phyloP scores from a whole-genome alignment of 1,140 invertebrate species.

The Heliconius hermathena region DNA sequence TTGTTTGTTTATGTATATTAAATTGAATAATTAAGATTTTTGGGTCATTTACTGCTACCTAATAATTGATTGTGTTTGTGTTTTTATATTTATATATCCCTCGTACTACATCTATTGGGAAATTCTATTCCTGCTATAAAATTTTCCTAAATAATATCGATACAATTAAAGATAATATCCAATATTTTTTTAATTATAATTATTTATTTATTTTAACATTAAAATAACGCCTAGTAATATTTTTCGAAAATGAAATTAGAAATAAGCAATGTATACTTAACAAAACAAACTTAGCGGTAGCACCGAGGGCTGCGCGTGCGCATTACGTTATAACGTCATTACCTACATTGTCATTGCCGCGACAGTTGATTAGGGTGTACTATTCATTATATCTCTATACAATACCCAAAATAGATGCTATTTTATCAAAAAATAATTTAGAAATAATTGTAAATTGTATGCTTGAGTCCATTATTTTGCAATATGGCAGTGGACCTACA shows the following conservation, averaged over 20 bases:
- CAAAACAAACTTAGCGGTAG: background rate
- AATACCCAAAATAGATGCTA: background rate
- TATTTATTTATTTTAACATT: background rate
- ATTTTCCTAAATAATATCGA: too few relatives aligned
- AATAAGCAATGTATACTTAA: background rate
- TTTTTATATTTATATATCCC: too few relatives aligned
- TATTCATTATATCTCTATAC: conserved; percentile 22
- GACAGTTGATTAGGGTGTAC: conserved; percentile 27
- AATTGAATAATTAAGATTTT: too few relatives aligned
- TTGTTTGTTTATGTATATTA: too few relatives aligned
- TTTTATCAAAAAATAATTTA: background rate
- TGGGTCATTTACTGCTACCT: too few relatives aligned
- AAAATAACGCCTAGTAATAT: background rate
- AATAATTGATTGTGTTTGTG: too few relatives aligned
- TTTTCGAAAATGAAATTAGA: background rate
- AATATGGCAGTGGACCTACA: background rate
- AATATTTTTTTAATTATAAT: too few relatives aligned
- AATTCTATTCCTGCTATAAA: too few relatives aligned
- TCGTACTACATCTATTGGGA: too few relatives aligned
- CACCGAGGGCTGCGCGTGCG: conserved; percentile 18
- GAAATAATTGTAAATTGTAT: conserved; percentile 3
- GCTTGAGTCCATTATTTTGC: background rate
- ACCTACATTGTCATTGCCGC: conserved; percentile 24
- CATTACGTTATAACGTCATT: conserved; percentile 33
- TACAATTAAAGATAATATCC: too few relatives aligned